These are phyloP conservation scores for Dysmachus trigonus DNA, from an alignment of 2,888 invertebrate genomes.

Conservation along the genomic window DNA sequence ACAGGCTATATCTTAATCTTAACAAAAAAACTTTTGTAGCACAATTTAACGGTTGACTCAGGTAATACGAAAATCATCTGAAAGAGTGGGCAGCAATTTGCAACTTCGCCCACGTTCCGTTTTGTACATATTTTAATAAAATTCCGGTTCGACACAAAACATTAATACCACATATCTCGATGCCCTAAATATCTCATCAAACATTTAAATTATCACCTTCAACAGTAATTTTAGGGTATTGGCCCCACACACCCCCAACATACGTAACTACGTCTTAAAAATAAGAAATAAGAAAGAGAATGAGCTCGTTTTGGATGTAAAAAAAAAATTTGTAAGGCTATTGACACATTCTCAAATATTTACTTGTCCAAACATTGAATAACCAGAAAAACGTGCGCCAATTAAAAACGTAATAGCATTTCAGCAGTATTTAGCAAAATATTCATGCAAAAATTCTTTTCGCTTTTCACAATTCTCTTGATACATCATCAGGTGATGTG, in stretches of 20 bases:
- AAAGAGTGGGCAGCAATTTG: not conserved
- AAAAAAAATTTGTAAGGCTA: not conserved
- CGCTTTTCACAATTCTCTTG: not conserved
- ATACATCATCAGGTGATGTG: not conserved
- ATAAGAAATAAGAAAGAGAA: not conserved
- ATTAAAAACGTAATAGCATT: not conserved
- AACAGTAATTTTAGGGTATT: not conserved
- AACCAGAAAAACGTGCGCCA: not conserved
- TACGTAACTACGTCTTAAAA: not conserved
- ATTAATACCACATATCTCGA: not conserved
- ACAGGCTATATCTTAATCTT: not conserved
- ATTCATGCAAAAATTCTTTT: not conserved
- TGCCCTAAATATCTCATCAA: not conserved
- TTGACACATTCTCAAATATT: not conserved
- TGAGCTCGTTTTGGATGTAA: not conserved
- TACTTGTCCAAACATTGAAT: not conserved
- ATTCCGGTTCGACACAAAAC: not conserved
- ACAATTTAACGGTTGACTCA: not conserved
- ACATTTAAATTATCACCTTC: not conserved
- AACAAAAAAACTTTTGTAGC: not conserved
- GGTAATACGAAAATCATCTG: not conserved
- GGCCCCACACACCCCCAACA: not conserved
- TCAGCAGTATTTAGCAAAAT: not conserved
- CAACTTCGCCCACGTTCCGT: not conserved
- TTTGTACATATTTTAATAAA: not conserved